These are phyloP conservation scores for Yponomeuta malinellus DNA, from an alignment of 2,888 invertebrate genomes.

Conservation along the genomic window DNA sequence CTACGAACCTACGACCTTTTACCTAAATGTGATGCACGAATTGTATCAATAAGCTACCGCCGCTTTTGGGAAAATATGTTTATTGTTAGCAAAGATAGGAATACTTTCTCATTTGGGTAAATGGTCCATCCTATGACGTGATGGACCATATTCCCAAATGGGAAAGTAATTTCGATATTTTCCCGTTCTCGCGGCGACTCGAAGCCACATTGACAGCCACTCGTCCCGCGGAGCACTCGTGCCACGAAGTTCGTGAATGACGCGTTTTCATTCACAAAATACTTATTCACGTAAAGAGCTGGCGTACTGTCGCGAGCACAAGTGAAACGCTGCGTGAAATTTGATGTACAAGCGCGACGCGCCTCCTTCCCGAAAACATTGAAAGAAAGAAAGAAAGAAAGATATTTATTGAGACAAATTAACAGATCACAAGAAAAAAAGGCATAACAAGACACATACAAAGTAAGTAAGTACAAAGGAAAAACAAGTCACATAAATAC, in stretches of 20 bases:
- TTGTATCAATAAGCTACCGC: too few relatives aligned
- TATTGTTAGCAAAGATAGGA: neutral
- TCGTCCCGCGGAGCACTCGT: neutral
- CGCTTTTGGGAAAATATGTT: too few relatives aligned
- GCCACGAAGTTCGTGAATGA: neutral
- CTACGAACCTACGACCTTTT: too few relatives aligned
- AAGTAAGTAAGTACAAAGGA: too few relatives aligned
- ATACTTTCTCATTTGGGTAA: neutral
- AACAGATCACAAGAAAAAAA: too few relatives aligned
- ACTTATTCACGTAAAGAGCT: neutral
- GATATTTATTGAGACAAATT: too few relatives aligned
- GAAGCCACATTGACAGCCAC: slow-evolving; percentile 1
- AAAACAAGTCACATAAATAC: too few relatives aligned
- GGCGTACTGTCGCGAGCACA: neutral
- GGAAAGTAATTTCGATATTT: neutral
- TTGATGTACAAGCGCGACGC: too few relatives aligned
- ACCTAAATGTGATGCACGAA: too few relatives aligned
- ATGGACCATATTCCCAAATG: neutral
- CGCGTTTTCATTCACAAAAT: slow-evolving; percentile 1
- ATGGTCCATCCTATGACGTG: neutral
- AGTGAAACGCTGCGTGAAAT: neutral
- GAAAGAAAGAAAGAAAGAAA: too few relatives aligned
- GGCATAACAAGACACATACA: too few relatives aligned
- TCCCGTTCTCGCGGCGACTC: neutral
- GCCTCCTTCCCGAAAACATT: too few relatives aligned